Conservation (phyloP, 2,797 vertebrate genomes). For the Acropternis orthonyx region DNA sequence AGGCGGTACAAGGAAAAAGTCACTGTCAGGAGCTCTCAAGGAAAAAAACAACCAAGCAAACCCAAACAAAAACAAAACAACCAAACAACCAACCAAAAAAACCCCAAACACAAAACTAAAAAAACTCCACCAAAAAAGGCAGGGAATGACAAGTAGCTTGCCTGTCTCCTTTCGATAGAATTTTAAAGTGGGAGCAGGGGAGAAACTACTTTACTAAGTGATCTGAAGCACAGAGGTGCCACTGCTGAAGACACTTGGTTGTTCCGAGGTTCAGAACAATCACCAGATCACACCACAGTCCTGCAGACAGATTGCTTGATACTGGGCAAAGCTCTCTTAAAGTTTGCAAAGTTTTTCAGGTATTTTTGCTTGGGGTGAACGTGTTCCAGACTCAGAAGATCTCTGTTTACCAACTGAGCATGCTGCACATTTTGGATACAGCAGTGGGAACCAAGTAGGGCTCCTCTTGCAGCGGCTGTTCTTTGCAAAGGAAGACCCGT, state of each 20-base stretch:
- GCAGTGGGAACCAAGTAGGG: not conserved
- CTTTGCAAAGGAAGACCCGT: not conserved
- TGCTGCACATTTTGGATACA: not conserved
- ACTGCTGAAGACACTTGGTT: not conserved
- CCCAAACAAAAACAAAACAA: not conserved
- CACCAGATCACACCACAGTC: not conserved
- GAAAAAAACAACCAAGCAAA: not conserved
- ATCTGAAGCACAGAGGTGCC: not conserved
- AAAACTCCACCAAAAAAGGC: not conserved
- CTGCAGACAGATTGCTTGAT: not conserved
- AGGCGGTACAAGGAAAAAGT: not conserved
- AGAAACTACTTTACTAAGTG: not conserved
- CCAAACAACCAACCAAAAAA: not conserved
- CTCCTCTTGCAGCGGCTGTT: not conserved
- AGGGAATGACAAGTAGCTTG: not conserved
- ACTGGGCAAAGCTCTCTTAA: not conserved
- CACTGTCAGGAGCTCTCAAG: not conserved
- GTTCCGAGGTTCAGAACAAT: not conserved
- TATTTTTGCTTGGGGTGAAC: not conserved
- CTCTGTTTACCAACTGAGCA: not conserved
- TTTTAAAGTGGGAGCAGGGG: not conserved
- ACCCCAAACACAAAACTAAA: not conserved
- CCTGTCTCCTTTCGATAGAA: not conserved
- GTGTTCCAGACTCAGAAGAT: not conserved
- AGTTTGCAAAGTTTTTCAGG: not conserved